A percentile compares a stretch with the other conserved stretches of the same genome.
These are phyloP conservation scores for Apotomis capreana DNA, from an alignment of 2,888 invertebrate genomes.

Conservation along the genomic window DNA sequence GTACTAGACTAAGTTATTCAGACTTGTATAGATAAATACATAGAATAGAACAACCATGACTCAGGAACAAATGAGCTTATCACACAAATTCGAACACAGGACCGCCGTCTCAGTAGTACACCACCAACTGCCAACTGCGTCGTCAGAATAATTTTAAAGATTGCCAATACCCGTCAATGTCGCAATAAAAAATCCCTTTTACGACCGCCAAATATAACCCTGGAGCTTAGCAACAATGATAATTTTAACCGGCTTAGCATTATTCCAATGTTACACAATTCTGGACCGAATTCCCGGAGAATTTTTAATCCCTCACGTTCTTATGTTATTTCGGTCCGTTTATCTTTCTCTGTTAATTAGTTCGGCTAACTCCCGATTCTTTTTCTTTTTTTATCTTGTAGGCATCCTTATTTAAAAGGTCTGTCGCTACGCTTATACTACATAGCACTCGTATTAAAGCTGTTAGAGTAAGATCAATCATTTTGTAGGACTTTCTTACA, in stretches of 20 bases:
- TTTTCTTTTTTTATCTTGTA: constrained; percentile 3
- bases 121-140: too few species aligned
- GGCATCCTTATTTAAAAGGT: neutral
- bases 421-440: neutral
- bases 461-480: neutral
- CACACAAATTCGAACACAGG: neutral
- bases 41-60: too few species aligned
- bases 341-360: constrained; percentile 48
- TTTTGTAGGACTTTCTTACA: neutral
- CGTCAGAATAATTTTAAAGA: neutral
- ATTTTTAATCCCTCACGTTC: constrained; percentile 44
- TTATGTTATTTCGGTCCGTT: constrained; percentile 46
- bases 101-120: too few species aligned
- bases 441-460: neutral
- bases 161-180: constrained; percentile 16
- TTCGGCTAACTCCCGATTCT: constrained; percentile 16
- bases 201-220: constrained; percentile 6
- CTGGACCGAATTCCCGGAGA: constrained; percentile 19
- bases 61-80: too few species aligned
- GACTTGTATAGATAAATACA: too few species aligned
- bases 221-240: constrained; percentile 23
- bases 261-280: constrained; percentile 22
- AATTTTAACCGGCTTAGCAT: constrained; percentile 25
- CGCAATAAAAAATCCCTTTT: constrained; percentile 26
- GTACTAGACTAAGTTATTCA: too few species aligned